Percentiles rank a stretch among this genome's conserved stretches.
phyloP scores from a whole-genome alignment of 2,888 invertebrate species.

The Ophion ventricosus region DNA sequence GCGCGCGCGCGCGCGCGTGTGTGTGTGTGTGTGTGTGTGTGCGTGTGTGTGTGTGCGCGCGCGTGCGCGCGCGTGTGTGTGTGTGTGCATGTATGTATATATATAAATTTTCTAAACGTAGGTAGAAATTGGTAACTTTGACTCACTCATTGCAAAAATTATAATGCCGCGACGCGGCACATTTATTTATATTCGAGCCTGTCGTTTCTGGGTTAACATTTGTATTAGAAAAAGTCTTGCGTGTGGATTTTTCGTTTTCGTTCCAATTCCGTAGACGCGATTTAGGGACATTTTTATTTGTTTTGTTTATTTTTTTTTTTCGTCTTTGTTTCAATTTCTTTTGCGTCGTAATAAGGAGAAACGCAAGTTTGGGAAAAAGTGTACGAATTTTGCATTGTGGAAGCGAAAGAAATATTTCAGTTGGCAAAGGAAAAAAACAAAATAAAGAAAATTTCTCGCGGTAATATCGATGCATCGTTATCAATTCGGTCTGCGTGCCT shows the following conservation, averaged over 20 bases:
- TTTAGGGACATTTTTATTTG: slow-evolving; percentile 15
- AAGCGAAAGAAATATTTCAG: too few relatives aligned
- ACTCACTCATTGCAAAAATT: slow-evolving; percentile 82
- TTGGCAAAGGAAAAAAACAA: too few relatives aligned
- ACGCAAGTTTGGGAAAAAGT: too few relatives aligned
- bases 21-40: slow-evolving; percentile 59
- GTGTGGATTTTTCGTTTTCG: slow-evolving; percentile 34
- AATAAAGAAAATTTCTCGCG: too few relatives aligned
- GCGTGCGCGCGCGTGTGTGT: slow-evolving; percentile 62
- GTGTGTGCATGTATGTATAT: slow-evolving; percentile 24
- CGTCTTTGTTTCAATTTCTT: too few relatives aligned
- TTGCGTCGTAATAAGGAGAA: too few relatives aligned
- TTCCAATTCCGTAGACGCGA: slow-evolving; percentile 27
- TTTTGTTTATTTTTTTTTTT: slow-evolving; percentile 5
- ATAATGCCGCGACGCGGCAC: slow-evolving; percentile 74
- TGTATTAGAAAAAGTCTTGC: slow-evolving; percentile 42
- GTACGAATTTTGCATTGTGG: too few relatives aligned
- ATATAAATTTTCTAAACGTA: slow-evolving; percentile 79
- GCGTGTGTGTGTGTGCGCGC: slow-evolving; percentile 56
- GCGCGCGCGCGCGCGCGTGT: not conserved
- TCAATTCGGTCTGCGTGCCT: too few relatives aligned
- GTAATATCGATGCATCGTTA: too few relatives aligned
- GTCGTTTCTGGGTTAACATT: slow-evolving; percentile 81
- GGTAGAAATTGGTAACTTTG: slow-evolving; percentile 83
- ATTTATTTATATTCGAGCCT: slow-evolving; percentile 70